phyloP scores from a whole-genome alignment of 2,113 vertebrate genomes.

The Myotis davidii region DNA sequence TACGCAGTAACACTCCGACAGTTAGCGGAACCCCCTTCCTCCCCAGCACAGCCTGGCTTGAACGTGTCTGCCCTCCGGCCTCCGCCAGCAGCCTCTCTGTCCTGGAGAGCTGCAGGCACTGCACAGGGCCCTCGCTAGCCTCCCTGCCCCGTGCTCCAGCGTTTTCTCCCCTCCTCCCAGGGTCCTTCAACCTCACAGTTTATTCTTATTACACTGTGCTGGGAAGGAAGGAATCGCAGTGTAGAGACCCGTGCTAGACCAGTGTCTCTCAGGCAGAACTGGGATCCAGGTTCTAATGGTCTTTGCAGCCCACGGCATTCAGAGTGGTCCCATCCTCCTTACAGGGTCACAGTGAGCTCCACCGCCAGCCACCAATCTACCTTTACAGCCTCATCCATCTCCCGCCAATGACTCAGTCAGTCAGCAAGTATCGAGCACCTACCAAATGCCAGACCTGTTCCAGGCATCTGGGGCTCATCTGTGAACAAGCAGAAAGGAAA shows the following conservation, averaged over 20 bases:
- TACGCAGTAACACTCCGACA: fast-evolving
- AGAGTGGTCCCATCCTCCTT: neutral
- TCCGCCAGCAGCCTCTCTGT: neutral
- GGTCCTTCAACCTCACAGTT: neutral
- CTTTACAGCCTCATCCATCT: neutral
- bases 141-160: neutral
- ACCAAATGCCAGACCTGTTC: neutral
- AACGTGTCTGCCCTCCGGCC: neutral
- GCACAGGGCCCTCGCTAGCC: neutral
- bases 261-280: neutral
- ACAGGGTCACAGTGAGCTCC: neutral
- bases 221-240: neutral
- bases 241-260: neutral
- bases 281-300: neutral
- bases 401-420: neutral
- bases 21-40: neutral
- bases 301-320: neutral
- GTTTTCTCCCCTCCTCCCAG: neutral
- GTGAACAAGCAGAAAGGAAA: neutral
- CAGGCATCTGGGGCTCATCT: neutral
- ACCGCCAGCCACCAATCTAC: neutral
- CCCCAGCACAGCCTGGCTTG: neutral
- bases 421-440: neutral
- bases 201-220: neutral
- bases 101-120: neutral